Evolutionary conservation across 1,140 invertebrate genomes (phyloP).

Genomic region (Microplitis mediator): DNA sequence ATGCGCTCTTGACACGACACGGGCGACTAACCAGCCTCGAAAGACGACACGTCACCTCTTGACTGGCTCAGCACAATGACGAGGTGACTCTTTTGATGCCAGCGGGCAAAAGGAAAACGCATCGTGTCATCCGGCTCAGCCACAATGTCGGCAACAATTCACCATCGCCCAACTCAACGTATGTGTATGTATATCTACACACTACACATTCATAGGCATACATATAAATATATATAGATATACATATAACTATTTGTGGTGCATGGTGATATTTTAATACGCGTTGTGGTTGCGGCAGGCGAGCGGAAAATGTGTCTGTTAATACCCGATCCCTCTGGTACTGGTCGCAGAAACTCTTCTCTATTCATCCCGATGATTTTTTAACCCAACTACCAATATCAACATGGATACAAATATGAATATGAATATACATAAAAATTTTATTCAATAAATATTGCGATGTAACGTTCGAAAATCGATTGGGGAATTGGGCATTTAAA

Average conservation of each 20-base stretch:
- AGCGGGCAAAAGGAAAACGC: neutral
- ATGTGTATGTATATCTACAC: neutral
- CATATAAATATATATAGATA: neutral
- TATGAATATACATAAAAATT: neutral
- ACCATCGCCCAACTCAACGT: neutral
- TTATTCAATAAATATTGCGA: neutral
- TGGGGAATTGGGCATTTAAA: conserved; percentile 1
- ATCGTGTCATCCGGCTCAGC: neutral
- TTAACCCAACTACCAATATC: too few relatives aligned
- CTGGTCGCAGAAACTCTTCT: too few relatives aligned
- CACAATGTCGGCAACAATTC: conserved; percentile 9
- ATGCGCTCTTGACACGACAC: neutral
- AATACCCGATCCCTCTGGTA: too few relatives aligned
- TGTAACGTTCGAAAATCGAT: neutral
- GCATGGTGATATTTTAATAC: too few relatives aligned
- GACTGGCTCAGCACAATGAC: neutral
- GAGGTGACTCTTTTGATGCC: conserved; percentile 13
- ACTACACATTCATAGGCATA: neutral
- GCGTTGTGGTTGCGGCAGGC: too few relatives aligned
- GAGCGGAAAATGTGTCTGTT: too few relatives aligned
- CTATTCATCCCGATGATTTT: too few relatives aligned
- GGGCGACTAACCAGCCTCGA: conserved; percentile 1
- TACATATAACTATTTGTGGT: neutral
- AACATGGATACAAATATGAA: neutral
- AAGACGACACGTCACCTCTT: conserved; percentile 4